Evolutionary conservation across 2,888 invertebrate species (phyloP).

Genomic region (Drosophila nigricruria): DNA sequence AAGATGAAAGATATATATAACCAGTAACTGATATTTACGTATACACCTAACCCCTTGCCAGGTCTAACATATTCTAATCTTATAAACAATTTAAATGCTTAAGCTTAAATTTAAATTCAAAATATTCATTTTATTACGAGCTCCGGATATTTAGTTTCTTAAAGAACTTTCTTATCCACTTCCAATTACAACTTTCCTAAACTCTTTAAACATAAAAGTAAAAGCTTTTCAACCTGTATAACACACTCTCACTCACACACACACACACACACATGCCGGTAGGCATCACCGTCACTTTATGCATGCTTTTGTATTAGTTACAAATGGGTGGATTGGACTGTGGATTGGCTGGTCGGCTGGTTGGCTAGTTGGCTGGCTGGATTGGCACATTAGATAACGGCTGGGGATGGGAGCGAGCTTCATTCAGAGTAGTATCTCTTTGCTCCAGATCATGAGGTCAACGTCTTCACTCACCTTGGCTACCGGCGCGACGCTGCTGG

Average conservation of each 20-base stretch:
- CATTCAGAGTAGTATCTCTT: constrained; percentile 76
- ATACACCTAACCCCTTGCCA: neutral
- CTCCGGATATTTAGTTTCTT: neutral
- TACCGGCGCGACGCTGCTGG: constrained; percentile 83
- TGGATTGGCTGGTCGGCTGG: constrained; percentile 5
- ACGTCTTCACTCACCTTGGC: constrained; percentile 84
- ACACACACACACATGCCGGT: neutral
- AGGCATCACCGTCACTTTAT: constrained; percentile 3
- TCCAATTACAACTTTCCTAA: neutral
- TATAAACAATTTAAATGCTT: neutral
- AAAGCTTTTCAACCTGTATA: neutral
- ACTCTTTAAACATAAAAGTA: too few relatives aligned
- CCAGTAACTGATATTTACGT: neutral
- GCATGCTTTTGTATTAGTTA: constrained; percentile 44
- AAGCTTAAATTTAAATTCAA: neutral
- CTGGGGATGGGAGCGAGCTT: neutral
- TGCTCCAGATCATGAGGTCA: constrained; percentile 73
- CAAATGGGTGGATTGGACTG: constrained; percentile 23
- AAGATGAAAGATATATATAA: too few relatives aligned
- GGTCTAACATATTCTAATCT: too few relatives aligned
- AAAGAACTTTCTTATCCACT: neutral
- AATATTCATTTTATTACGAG: neutral
- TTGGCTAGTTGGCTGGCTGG: constrained; percentile 4
- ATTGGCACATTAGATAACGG: neutral
- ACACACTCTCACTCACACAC: neutral